Conservation (phyloP, 2,797 vertebrate species). For the Spinus olivaceus region DNA sequence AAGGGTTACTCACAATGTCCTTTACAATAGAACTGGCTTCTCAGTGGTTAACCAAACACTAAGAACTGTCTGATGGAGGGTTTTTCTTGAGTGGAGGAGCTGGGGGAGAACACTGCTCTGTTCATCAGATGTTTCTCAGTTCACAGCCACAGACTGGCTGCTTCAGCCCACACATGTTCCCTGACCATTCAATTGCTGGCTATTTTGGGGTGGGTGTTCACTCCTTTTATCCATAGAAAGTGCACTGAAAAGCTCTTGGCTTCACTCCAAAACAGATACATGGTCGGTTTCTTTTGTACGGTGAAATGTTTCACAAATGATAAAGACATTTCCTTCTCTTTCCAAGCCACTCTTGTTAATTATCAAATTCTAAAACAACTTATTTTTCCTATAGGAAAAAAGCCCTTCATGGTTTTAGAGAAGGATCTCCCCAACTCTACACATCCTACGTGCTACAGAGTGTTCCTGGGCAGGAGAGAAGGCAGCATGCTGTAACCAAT, state of each 20-base stretch:
- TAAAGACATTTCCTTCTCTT: constrained; percentile 2
- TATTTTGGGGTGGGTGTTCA: background rate
- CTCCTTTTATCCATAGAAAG: background rate
- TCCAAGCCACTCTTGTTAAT: background rate
- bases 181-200: background rate
- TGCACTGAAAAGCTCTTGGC: background rate
- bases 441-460: background rate
- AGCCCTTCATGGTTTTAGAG: background rate
- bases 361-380: background rate
- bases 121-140: background rate
- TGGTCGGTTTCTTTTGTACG: background rate
- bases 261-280: background rate
- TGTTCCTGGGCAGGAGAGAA: background rate
- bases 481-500: background rate
- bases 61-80: background rate
- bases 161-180: constrained; percentile 1
- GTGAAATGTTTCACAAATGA: background rate
- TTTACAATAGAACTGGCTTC: background rate
- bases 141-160: background rate
- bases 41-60: background rate
- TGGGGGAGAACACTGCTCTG: background rate
- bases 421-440: background rate
- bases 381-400: background rate
- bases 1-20: background rate
- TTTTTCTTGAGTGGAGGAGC: background rate